Percentiles rank a stretch among this genome's conserved stretches.
Evolutionary conservation across 2,797 vertebrate species (phyloP).

Genomic region (Phoeniculus purpureus): DNA sequence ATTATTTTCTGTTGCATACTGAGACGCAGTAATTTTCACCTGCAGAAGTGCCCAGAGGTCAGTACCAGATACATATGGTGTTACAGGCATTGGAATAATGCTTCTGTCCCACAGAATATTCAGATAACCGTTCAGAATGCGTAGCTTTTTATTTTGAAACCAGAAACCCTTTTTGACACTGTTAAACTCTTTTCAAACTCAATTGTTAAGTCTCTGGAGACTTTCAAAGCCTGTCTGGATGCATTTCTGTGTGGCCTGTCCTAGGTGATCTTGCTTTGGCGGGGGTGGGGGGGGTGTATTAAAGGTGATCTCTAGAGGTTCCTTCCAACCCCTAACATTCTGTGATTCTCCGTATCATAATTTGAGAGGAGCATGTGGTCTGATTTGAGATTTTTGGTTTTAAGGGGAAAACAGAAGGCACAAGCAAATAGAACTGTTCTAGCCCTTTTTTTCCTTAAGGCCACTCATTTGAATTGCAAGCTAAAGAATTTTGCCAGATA

Average conservation of each 20-base stretch:
- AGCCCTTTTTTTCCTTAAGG: background rate
- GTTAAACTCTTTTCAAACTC: background rate
- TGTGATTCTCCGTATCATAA: background rate
- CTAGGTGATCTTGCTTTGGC: too few relatives aligned
- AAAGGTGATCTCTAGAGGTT: too few relatives aligned
- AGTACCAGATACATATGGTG: background rate
- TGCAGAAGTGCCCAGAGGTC: background rate
- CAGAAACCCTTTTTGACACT: background rate
- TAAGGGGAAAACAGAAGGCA: background rate
- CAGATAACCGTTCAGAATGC: background rate
- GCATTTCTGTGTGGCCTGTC: too few relatives aligned
- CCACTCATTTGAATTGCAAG: background rate
- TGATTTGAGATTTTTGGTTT: background rate
- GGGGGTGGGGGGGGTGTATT: too few relatives aligned
- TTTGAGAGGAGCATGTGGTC: background rate
- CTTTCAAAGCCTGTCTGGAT: too few relatives aligned
- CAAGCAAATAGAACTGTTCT: background rate
- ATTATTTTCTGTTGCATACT: background rate
- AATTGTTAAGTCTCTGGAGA: too few relatives aligned
- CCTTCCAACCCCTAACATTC: too few relatives aligned
- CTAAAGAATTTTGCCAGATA: background rate
- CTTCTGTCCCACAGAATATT: background rate
- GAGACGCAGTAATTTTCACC: background rate
- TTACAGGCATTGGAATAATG: background rate
- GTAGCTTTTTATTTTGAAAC: background rate